Evolutionary conservation across 2,888 invertebrate genomes (phyloP).

Genomic region (Agonum fuliginosum): DNA sequence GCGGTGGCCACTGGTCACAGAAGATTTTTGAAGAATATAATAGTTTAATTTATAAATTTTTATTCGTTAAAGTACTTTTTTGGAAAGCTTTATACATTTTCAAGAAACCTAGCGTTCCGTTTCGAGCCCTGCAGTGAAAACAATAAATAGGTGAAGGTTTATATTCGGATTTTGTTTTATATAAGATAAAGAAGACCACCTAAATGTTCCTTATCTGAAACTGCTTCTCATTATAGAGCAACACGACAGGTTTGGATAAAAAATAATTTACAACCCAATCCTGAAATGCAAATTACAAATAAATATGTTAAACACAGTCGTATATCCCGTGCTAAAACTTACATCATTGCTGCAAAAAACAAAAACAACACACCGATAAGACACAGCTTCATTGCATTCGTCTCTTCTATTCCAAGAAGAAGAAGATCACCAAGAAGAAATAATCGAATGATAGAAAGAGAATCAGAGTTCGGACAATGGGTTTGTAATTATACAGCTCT

Average conservation of each 20-base stretch:
- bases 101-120: too few species aligned
- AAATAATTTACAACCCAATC: conserved; percentile 8
- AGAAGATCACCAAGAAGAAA: neutral
- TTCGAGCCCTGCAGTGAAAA: too few species aligned
- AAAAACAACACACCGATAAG: neutral
- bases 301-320: conserved; percentile 19
- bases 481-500: conserved; percentile 36
- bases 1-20: too few species aligned
- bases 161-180: too few species aligned
- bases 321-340: too few species aligned
- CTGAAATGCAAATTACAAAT: neutral
- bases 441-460: conserved; percentile 5
- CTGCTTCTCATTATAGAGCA: neutral
- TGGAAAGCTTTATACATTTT: too few species aligned
- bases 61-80: too few species aligned
- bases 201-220: neutral
- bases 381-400: too few species aligned
- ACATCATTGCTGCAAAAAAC: too few species aligned
- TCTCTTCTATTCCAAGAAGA: neutral
- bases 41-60: too few species aligned
- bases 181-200: neutral
- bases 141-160: too few species aligned
- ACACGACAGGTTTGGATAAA: neutral
- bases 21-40: too few species aligned
- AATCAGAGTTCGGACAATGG: neutral